Base-by-base conservation (phyloP, 2,797 vertebrate species). In the Pteronotus mesoamericanus region DNA sequence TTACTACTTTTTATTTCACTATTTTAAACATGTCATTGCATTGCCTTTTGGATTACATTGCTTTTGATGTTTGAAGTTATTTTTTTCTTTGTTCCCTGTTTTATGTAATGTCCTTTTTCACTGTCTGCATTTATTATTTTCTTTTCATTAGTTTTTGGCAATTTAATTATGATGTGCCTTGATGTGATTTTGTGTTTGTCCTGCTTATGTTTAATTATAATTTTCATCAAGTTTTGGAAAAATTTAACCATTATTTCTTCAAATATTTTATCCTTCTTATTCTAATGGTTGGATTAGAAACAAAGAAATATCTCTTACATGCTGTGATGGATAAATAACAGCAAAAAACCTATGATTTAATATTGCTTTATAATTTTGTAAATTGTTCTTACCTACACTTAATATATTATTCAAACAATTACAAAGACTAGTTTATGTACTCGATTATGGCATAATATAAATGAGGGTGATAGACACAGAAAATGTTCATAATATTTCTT, bases 41-140 rank as follows among this genome's bases (percentile, higher is more conserved):
- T 74, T 84, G 32, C 53, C 22, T 71, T 86, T 88, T 80, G 29
- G 15, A 57, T 51, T 77, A 15, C 19, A 55, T 77, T 80, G 16
- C 7, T 74, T 68, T 96, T 85, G 59, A 21, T 10, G 77, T 32
- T 77, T 59, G 39, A 78, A 19, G 21, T 90, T 29, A 83, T 91
- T 85, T 19, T 86, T 95, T 66, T 75, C n/a, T 93, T 91, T 93
- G 69, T 64, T 88, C 7, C 55, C 34, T 92, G 15, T 90, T 86
- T 59, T 72, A 64, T 24, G 2, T 66, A 84, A n/a, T 83, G 1
- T 59, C 11, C n/a, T 61, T 79, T 74, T 8, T 72, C 2, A 22
- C 34, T 57, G n/a, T 6, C 9, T 55, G 2, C 4, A 68, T 72
- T 93, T 72, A 66, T 0, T 84, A 24, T 86, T 68, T 79, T 79